phyloP scores from a whole-genome alignment of 2,797 vertebrate genomes.

The Limnodromus scolopaceus region DNA sequence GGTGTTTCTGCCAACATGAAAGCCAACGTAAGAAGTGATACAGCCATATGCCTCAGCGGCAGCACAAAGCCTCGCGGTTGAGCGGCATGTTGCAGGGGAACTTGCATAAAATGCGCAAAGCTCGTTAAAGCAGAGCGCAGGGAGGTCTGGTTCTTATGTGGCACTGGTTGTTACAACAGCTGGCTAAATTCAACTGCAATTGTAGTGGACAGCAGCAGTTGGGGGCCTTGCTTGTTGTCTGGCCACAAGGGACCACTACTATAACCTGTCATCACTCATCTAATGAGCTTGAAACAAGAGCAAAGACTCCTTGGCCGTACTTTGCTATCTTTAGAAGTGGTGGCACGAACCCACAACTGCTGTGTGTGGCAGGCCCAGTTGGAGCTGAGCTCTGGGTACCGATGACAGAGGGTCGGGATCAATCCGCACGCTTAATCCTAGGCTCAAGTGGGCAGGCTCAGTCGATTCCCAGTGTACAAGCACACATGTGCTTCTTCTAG shows the following conservation, averaged over 20 bases:
- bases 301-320: background rate
- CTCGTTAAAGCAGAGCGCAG: background rate
- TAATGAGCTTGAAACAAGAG: slow-evolving; percentile 65
- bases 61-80: background rate
- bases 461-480: background rate
- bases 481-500: background rate
- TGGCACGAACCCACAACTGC: background rate
- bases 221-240: slow-evolving; percentile 21
- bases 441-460: background rate
- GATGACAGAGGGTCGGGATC: slow-evolving; percentile 60
- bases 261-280: slow-evolving; percentile 67
- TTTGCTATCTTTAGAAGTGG: slow-evolving; percentile 48
- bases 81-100: background rate
- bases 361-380: background rate
- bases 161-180: slow-evolving; percentile 31
- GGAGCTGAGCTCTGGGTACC: background rate
- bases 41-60: background rate
- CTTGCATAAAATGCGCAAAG: background rate
- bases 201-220: slow-evolving; percentile 56
- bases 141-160: background rate
- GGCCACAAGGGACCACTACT: slow-evolving; percentile 12
- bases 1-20: background rate
- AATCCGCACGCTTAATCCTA: slow-evolving; percentile 29
- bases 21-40: background rate
- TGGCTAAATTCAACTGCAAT: slow-evolving; percentile 36